Percentiles rank a stretch among this genome's conserved stretches.
Evolutionary conservation across 2,888 invertebrate genomes (phyloP).

Genomic region (Drosophila sordidapex): DNA sequence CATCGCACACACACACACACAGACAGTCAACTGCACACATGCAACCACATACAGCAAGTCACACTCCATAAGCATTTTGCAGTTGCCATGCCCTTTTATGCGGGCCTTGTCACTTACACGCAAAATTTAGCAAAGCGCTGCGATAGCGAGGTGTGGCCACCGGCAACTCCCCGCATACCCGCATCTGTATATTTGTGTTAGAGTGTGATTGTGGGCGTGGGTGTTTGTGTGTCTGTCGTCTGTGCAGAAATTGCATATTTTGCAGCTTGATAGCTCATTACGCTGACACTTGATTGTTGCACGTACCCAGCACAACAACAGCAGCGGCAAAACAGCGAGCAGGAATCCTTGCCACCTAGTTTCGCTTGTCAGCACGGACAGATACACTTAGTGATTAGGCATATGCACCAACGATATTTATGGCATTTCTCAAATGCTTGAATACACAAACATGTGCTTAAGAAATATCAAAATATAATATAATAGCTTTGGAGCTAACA

Average conservation of each 20-base stretch:
- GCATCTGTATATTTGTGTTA: conserved; percentile 28
- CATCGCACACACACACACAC: conserved; percentile 20
- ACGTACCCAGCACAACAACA: conserved; percentile 48
- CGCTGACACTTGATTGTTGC: conserved; percentile 80
- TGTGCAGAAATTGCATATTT: conserved; percentile 79
- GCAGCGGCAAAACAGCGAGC: conserved; percentile 16
- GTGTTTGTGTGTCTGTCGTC: conserved; percentile 42
- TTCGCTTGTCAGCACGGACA: conserved; percentile 36
- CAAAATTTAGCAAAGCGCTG: conserved; percentile 76
- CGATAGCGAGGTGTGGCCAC: conserved; percentile 70
- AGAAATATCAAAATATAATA: not conserved
- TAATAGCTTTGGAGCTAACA: no score
- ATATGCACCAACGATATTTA: conserved; percentile 23
- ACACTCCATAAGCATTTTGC: conserved; percentile 54
- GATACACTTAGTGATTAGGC: conserved; percentile 20
- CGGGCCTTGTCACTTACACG: conserved; percentile 77
- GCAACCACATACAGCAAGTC: conserved; percentile 23
- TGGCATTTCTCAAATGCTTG: not conserved
- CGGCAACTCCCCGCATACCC: conserved; percentile 40
- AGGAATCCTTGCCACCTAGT: conserved; percentile 24
- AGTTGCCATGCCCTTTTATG: conserved; percentile 65
- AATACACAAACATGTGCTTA: not conserved
- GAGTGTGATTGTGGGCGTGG: conserved; percentile 5
- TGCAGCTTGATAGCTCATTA: conserved; percentile 82
- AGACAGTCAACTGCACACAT: conserved; percentile 10